phyloP scores from a whole-genome alignment of 2,888 invertebrate species.

The Podabrus alpinus region DNA sequence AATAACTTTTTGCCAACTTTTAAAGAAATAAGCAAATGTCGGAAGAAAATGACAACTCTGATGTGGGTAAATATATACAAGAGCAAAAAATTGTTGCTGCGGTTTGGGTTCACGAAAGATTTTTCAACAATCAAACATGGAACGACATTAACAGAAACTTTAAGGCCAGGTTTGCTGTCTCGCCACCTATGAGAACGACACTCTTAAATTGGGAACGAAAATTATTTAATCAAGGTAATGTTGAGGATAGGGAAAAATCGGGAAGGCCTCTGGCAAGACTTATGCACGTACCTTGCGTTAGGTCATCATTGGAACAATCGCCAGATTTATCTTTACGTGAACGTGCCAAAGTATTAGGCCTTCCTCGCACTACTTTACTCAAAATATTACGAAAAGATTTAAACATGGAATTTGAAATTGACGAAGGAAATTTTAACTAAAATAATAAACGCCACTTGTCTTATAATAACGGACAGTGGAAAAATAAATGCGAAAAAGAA shows the following conservation, averaged over 20 bases:
- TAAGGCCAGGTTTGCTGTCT: slow-evolving; percentile 52
- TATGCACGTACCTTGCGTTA: slow-evolving; percentile 50
- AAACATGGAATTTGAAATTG: slow-evolving; percentile 46
- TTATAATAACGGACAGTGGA: slow-evolving; percentile 43
- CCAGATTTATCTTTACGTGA: slow-evolving; percentile 55
- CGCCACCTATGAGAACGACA: slow-evolving; percentile 50
- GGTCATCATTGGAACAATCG: slow-evolving; percentile 50
- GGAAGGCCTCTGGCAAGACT: slow-evolving; percentile 51
- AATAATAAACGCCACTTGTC: slow-evolving; percentile 40
- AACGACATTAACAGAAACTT: slow-evolving; percentile 56
- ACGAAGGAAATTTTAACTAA: slow-evolving; percentile 30
- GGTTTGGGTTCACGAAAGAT: slow-evolving; percentile 59
- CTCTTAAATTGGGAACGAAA: slow-evolving; percentile 52
- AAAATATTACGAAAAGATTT: slow-evolving; percentile 53
- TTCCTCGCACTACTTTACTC: slow-evolving; percentile 54
- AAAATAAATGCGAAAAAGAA: slow-evolving; percentile 26
- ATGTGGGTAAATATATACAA: slow-evolving; percentile 45
- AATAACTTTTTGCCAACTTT: slow-evolving; percentile 24
- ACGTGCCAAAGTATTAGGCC: slow-evolving; percentile 51
- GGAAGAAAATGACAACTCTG: slow-evolving; percentile 30
- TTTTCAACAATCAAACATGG: slow-evolving; percentile 49
- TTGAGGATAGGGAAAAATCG: slow-evolving; percentile 54
- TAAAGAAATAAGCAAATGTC: slow-evolving; percentile 24
- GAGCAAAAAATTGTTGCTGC: slow-evolving; percentile 58
- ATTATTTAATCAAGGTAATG: slow-evolving; percentile 54